A percentile compares a stretch with the other conserved stretches of the same genome.
Evolutionary conservation across 2,888 invertebrate genomes (phyloP).

Genomic region (Cephus spinipes): DNA sequence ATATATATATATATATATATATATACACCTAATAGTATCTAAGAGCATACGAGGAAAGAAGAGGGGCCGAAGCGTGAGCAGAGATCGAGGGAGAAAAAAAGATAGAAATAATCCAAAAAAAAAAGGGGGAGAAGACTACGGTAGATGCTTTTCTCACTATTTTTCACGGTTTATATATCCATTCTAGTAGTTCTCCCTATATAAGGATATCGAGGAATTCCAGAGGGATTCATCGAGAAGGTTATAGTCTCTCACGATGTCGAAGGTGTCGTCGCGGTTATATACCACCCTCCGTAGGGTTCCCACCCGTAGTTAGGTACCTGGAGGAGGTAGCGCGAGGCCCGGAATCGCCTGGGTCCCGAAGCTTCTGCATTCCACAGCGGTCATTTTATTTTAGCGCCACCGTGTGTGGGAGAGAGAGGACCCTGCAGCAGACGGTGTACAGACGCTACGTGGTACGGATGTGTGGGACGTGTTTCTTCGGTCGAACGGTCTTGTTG

Average conservation of each 20-base stretch:
- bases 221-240: background rate
- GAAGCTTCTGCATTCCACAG: constrained; percentile 55
- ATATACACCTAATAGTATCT: background rate
- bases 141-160: background rate
- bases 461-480: constrained; percentile 24
- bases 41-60: background rate
- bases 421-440: constrained; percentile 1
- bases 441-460: background rate
- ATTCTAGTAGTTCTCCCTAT: background rate
- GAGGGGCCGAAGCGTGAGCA: background rate
- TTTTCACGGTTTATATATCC: background rate
- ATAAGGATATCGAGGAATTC: background rate
- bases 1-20: too few relatives aligned
- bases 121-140: background rate
- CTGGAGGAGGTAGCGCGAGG: background rate
- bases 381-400: constrained; percentile 65
- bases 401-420: constrained; percentile 46
- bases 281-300: constrained; percentile 21
- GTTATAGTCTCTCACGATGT: background rate
- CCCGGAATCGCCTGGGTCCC: background rate
- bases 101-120: too few relatives aligned
- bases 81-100: background rate
- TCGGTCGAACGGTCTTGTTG: constrained; percentile 11
- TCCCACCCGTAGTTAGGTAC: constrained; percentile 1
- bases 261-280: constrained; percentile 26